Conservation (phyloP, 1,140 invertebrate genomes). For the Drosophila jambulina region DNA sequence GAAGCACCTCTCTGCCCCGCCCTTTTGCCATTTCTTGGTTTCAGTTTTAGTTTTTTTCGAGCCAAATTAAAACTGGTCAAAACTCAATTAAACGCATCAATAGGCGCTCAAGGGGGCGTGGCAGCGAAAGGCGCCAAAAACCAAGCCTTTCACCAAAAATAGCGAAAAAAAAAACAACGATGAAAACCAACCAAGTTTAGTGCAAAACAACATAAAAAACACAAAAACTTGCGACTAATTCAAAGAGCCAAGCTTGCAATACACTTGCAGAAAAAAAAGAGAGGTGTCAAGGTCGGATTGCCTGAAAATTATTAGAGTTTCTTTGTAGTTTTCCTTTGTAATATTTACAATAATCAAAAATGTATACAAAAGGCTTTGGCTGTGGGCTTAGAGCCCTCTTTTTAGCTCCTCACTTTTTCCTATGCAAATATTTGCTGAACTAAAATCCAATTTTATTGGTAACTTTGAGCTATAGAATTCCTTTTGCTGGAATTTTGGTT, state of each 20-base stretch:
- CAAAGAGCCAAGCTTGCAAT: conserved; percentile 16
- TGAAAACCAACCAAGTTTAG: neutral
- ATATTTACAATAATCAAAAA: conserved; percentile 2
- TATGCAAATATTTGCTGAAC: conserved; percentile 3
- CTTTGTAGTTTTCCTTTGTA: neutral
- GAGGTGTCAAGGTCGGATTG: conserved; percentile 14
- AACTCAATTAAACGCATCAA: conserved; percentile 77
- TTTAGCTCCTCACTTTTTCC: neutral
- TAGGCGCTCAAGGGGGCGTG: conserved; percentile 61
- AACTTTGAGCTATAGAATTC: conserved; percentile 4
- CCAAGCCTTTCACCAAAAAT: conserved; percentile 58
- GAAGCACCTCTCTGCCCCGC: conserved; percentile 5
- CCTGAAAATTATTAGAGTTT: conserved; percentile 1
- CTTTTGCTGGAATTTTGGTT: neutral
- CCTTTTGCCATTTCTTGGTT: conserved; percentile 20
- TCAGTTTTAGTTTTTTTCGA: neutral
- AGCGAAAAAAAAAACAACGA: neutral
- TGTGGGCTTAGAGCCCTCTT: neutral
- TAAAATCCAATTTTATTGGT: neutral
- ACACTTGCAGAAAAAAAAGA: conserved; percentile 15
- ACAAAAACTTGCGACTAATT: conserved; percentile 14
- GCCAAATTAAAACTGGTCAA: conserved; percentile 34
- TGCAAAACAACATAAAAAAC: conserved; percentile 3
- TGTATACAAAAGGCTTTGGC: neutral
- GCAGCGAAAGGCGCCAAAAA: conserved; percentile 59